A percentile compares a stretch with the other conserved stretches of the same genome.
These are phyloP conservation scores for Microplitis demolitor DNA, from an alignment of 1,140 invertebrate genomes.

Conservation along the genomic window DNA sequence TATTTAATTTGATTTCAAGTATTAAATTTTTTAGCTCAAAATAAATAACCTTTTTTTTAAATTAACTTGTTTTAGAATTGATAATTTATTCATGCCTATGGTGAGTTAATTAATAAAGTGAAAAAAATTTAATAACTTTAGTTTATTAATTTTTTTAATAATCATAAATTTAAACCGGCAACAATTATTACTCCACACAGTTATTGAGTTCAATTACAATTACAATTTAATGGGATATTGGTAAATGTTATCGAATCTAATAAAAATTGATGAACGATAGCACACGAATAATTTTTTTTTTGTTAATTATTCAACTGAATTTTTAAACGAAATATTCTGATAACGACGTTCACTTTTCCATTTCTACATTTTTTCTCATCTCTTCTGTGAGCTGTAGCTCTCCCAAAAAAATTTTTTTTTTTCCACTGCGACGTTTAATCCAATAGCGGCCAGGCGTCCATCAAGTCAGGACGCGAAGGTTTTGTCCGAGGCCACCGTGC, in stretches of 20 bases:
- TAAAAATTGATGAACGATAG: constrained; percentile 13
- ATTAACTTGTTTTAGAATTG: too few species aligned
- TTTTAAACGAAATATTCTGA: constrained; percentile 8
- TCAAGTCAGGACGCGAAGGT: constrained; percentile 56
- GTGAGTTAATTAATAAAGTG: too few species aligned
- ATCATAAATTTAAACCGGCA: background rate
- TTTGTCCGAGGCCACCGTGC: constrained; percentile 46
- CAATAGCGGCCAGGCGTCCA: constrained; percentile 56
- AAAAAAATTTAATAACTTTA: background rate
- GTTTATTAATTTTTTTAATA: background rate
- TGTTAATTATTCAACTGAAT: background rate
- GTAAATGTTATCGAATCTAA: constrained; percentile 6
- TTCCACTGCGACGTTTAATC: constrained; percentile 42
- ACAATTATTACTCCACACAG: background rate
- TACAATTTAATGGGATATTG: constrained; percentile 8
- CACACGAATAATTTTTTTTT: background rate
- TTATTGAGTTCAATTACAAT: background rate
- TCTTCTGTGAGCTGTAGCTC: background rate
- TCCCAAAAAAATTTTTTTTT: constrained; percentile 18
- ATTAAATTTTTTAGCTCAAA: too few species aligned
- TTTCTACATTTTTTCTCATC: constrained; percentile 8
- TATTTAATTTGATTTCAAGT: too few species aligned
- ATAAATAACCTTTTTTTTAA: too few species aligned
- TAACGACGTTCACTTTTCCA: constrained; percentile 17
- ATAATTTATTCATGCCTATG: too few species aligned